phyloP scores from a whole-genome alignment of 2,888 invertebrate species.

The Chaitophorus viminalis region DNA sequence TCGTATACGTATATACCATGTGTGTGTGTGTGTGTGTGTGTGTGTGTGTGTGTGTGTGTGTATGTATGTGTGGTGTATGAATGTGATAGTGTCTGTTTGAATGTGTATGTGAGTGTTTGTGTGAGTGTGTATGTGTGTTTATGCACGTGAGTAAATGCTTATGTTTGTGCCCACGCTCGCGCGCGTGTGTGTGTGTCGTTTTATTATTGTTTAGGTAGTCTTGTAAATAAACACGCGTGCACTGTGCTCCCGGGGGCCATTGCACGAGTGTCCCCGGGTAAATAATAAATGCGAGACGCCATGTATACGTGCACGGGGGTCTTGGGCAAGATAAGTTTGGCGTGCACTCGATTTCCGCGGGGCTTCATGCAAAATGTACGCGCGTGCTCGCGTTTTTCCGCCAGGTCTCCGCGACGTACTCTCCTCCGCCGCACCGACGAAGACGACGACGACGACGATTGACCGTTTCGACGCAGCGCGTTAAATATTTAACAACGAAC shows the following conservation, averaged over 20 bases:
- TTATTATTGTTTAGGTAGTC: neutral
- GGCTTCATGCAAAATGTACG: constrained; percentile 24
- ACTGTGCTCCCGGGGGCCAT: neutral
- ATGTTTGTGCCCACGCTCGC: neutral
- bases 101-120: too few species aligned
- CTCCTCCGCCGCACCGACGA: neutral
- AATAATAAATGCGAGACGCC: neutral
- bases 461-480: constrained; percentile 7
- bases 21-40: too few species aligned
- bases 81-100: too few species aligned
- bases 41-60: too few species aligned
- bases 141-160: too few species aligned
- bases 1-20: too few species aligned
- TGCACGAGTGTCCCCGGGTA: neutral
- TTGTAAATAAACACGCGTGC: neutral
- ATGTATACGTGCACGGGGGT: neutral
- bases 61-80: too few species aligned
- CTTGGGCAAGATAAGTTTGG: neutral
- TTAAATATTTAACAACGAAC: constrained; percentile 39
- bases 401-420: neutral
- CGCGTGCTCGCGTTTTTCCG: constrained; percentile 7
- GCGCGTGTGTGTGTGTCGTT: neutral
- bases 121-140: too few species aligned
- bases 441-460: neutral
- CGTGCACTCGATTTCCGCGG: neutral